phyloP scores from a whole-genome alignment of 2,888 invertebrate genomes.

The Drosophila peninsularis region DNA sequence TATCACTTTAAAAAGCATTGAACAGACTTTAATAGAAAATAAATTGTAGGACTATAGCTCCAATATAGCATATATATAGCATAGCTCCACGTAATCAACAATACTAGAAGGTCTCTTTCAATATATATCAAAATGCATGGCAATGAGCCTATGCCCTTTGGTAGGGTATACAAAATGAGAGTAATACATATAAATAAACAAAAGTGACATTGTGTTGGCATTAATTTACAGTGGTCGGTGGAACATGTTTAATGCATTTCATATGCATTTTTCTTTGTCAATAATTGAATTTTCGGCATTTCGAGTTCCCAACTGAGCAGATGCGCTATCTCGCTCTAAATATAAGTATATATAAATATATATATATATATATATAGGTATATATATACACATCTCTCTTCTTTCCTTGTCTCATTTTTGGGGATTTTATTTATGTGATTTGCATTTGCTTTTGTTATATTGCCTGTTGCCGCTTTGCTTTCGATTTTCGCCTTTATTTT shows the following conservation, averaged over 20 bases:
- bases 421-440: conserved; percentile 43
- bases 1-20: no score
- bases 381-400: not conserved
- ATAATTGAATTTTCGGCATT: conserved; percentile 36
- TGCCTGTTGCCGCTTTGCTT: conserved; percentile 15
- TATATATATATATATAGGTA: not conserved
- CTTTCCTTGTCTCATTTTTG: conserved; percentile 6
- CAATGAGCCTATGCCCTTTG: not conserved
- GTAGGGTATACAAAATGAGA: conserved; percentile 6
- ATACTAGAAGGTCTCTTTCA: no score
- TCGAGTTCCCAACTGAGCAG: conserved; percentile 25
- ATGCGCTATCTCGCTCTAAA: conserved; percentile 1
- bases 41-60: no score
- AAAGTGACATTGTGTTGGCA: conserved; percentile 41
- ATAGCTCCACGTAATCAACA: no score
- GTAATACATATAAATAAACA: conserved; percentile 36
- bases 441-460: conserved; percentile 26
- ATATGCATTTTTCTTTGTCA: conserved; percentile 55
- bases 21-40: no score
- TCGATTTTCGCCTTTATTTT: conserved; percentile 1
- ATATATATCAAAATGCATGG: not conserved
- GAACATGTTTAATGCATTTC: conserved; percentile 57
- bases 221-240: conserved; percentile 53
- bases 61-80: not conserved
- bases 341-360: not conserved